These are phyloP conservation scores for Mus spretus DNA, from an alignment of 2,797 vertebrate species.

Conservation along the genomic window DNA sequence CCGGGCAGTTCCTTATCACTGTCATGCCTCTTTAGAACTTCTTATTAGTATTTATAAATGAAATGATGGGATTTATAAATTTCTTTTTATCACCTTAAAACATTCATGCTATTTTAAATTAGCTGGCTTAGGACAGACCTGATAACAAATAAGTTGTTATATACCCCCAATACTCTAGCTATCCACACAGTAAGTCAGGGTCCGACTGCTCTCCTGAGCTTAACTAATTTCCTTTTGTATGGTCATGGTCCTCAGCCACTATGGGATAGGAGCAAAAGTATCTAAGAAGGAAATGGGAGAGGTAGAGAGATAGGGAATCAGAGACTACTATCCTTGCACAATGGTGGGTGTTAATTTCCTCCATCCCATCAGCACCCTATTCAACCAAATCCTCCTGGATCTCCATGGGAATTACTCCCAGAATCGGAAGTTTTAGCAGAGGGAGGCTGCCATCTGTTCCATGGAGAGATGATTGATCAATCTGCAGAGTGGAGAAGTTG, in stretches of 20 bases:
- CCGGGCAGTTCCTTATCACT: not conserved
- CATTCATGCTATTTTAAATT: slow-evolving; percentile 17
- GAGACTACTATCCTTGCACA: not conserved
- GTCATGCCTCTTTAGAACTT: not conserved
- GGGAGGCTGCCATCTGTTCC: not conserved
- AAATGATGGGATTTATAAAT: not conserved
- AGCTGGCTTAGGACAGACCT: slow-evolving; percentile 34
- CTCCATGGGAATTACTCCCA: not conserved
- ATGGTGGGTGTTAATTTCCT: not conserved
- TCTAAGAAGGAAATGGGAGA: not conserved
- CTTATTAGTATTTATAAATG: not conserved
- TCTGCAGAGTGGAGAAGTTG: not conserved
- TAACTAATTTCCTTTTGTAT: not conserved
- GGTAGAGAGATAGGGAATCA: not conserved
- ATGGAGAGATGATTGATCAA: not conserved
- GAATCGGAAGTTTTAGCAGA: not conserved
- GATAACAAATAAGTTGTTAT: not conserved
- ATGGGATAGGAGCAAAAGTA: not conserved
- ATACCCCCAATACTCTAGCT: not conserved
- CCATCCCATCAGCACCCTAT: not conserved
- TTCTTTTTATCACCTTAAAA: slow-evolving; percentile 27
- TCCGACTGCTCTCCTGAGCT: not conserved
- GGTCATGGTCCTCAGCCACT: not conserved
- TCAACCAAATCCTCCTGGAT: not conserved
- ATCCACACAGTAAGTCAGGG: not conserved